phyloP scores from a whole-genome alignment of 2,113 vertebrate species.

The Eublepharis macularius region DNA sequence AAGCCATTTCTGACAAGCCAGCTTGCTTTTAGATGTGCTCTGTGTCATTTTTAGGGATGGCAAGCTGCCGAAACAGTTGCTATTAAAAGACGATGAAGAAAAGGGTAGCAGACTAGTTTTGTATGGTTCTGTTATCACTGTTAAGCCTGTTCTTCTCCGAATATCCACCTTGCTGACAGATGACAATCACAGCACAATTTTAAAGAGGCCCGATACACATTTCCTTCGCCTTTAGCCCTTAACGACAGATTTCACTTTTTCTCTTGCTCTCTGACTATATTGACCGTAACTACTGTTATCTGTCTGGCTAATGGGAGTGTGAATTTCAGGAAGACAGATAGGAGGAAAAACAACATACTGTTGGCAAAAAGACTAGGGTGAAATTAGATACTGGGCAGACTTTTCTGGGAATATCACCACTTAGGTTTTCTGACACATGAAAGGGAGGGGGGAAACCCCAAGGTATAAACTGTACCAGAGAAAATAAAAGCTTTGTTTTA shows the following conservation, averaged over 20 bases:
- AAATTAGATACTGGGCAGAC: slow-evolving; percentile 50
- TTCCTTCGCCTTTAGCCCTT: slow-evolving; percentile 55
- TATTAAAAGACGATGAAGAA: not conserved
- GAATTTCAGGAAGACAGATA: slow-evolving; percentile 63
- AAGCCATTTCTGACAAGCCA: slow-evolving; percentile 60
- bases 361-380: slow-evolving; percentile 48
- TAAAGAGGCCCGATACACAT: slow-evolving; percentile 29
- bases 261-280: slow-evolving; percentile 51
- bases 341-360: slow-evolving; percentile 52
- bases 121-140: slow-evolving; percentile 3
- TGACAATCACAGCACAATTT: slow-evolving; percentile 55
- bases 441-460: not conserved
- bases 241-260: slow-evolving; percentile 60
- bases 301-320: slow-evolving; percentile 59
- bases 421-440: slow-evolving; percentile 49
- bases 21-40: slow-evolving; percentile 48
- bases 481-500: not conserved
- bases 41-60: slow-evolving; percentile 47
- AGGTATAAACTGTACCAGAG: not conserved
- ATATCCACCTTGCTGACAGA: slow-evolving; percentile 26
- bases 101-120: slow-evolving; percentile 41
- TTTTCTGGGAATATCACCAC: slow-evolving; percentile 38
- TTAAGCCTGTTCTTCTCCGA: slow-evolving; percentile 37
- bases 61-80: slow-evolving; percentile 51
- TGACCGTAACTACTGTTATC: slow-evolving; percentile 58